Conservation (phyloP, 2,797 vertebrate genomes). For the Danio kyathit region DNA sequence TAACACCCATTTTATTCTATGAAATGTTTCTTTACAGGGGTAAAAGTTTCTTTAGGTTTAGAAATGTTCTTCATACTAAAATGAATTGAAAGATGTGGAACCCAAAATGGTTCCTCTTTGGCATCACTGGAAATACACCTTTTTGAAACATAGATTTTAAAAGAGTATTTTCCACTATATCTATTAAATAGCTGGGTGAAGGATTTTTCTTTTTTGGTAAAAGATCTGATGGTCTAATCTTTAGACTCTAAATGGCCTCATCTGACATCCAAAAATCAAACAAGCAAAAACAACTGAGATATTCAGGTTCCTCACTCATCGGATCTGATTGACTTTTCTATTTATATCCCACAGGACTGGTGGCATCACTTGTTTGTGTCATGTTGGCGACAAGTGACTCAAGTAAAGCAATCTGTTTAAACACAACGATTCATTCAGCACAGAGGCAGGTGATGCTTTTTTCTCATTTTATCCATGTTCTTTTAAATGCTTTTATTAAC, state of each 20-base stretch:
- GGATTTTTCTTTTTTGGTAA: neutral
- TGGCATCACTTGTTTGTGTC: neutral
- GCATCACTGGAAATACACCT: no score
- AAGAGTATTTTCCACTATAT: no score
- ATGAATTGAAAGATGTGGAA: no score
- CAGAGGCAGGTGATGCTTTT: no score
- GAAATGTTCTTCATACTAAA: no score
- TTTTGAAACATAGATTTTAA: no score
- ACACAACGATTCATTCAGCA: neutral
- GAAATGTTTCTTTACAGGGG: no score
- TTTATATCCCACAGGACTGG: neutral
- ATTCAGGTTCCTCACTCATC: neutral
- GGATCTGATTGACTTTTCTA: neutral
- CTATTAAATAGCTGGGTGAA: conserved; percentile 1
- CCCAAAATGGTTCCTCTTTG: no score
- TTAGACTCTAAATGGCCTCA: neutral
- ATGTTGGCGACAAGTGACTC: neutral
- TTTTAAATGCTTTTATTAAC: no score
- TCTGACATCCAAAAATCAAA: neutral
- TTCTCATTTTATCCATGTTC: no score
- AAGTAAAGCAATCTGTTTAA: neutral
- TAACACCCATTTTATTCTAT: no score
- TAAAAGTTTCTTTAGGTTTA: no score
- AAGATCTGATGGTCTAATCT: neutral
- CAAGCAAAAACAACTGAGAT: neutral